Percentiles rank a stretch among this genome's conserved stretches.
These are phyloP conservation scores for Dendropsophus ebraccatus DNA, from an alignment of 2,113 vertebrate genomes.

Conservation along the genomic window DNA sequence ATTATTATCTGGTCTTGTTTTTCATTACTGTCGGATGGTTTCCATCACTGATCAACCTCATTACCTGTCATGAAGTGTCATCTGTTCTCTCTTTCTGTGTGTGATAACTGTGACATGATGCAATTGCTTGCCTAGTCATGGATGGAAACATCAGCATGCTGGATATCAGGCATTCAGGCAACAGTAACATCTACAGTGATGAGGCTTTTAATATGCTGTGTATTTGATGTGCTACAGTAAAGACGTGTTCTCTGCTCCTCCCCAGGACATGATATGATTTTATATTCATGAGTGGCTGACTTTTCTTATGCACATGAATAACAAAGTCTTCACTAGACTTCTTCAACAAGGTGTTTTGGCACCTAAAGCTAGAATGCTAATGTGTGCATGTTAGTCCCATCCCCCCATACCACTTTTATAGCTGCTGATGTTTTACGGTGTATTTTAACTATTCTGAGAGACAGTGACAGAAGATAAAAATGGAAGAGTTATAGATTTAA, in stretches of 20 bases:
- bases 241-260: neutral
- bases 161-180: neutral
- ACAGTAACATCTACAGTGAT: neutral
- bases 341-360: neutral
- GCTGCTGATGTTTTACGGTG: neutral
- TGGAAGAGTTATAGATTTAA: neutral
- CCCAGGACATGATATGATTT: neutral
- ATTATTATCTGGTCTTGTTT: neutral
- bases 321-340: neutral
- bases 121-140: conserved; percentile 32
- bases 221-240: conserved; percentile 3
- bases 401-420: neutral
- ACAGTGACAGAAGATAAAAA: neutral
- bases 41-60: neutral
- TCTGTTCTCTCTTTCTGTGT: neutral
- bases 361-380: neutral
- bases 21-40: neutral
- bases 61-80: conserved; percentile 10
- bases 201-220: conserved; percentile 3
- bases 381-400: neutral
- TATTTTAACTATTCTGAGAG: neutral
- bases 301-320: conserved; percentile 4
- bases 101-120: conserved; percentile 10
- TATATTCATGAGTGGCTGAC: neutral
- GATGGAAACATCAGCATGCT: conserved; percentile 8